Conservation (phyloP, 2,888 invertebrate genomes). For the Thereva unica region DNA sequence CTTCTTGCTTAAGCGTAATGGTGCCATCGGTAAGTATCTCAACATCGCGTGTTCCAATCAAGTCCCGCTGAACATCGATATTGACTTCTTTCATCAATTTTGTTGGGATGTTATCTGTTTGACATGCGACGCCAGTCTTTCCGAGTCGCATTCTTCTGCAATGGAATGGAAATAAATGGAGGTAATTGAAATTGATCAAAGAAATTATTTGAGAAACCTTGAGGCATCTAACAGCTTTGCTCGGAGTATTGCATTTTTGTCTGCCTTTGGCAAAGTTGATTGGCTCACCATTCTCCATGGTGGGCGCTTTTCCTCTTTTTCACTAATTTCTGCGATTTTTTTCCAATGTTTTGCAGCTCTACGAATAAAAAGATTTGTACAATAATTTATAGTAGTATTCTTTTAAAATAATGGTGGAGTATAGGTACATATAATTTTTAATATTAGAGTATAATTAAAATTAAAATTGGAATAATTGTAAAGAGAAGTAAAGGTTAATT, state of each 20-base stretch:
- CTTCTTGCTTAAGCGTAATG: conserved; percentile 49
- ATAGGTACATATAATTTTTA: too few species aligned
- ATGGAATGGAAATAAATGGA: conserved; percentile 10
- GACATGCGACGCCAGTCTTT: conserved; percentile 50
- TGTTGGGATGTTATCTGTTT: conserved; percentile 52
- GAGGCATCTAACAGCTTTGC: conserved; percentile 57
- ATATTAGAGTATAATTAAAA: too few species aligned
- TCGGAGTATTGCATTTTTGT: conserved; percentile 54
- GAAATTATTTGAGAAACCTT: conserved; percentile 46
- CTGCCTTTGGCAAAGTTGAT: conserved; percentile 54
- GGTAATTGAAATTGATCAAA: background rate
- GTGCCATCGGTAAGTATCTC: conserved; percentile 55
- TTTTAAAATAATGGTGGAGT: too few species aligned
- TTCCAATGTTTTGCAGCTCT: conserved; percentile 54
- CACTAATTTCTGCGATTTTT: conserved; percentile 51
- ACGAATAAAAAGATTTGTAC: background rate
- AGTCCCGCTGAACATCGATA: conserved; percentile 51
- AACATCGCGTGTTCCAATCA: conserved; percentile 49
- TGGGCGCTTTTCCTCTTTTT: conserved; percentile 52
- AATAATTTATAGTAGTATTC: too few species aligned
- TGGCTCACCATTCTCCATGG: conserved; percentile 56
- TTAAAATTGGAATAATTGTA: too few species aligned
- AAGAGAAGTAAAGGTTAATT: too few species aligned
- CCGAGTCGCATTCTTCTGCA: conserved; percentile 53
- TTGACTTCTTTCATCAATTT: conserved; percentile 52